Conservation (phyloP, 2,888 invertebrate species). For the Ectemnius continuus region DNA sequence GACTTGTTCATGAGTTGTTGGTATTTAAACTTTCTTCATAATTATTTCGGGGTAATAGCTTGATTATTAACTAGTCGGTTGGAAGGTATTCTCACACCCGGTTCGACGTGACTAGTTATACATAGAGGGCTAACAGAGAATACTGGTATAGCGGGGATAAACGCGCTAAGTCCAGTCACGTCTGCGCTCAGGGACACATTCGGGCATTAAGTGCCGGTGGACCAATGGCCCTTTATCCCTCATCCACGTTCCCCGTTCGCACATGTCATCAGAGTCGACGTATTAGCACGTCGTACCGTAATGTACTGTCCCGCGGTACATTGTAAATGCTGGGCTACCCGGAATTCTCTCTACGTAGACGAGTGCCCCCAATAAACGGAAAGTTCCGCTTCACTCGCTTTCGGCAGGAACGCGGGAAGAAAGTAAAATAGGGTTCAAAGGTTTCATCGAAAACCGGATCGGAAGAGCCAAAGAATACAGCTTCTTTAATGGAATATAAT, state of each 20-base stretch:
- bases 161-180: conserved; percentile 29
- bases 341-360: conserved; percentile 14
- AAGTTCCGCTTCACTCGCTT: conserved; percentile 8
- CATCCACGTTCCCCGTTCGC: conserved; percentile 23
- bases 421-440: too few species aligned
- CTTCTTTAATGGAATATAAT: too few species aligned
- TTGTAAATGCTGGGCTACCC: conserved; percentile 17
- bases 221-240: conserved; percentile 14
- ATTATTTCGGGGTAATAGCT: neutral
- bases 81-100: neutral
- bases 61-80: neutral
- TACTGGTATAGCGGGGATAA: conserved; percentile 11
- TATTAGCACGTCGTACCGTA: conserved; percentile 37
- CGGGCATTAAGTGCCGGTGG: conserved; percentile 37
- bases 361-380: neutral
- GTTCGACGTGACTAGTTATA: neutral
- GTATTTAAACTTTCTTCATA: neutral
- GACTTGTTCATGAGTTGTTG: too few species aligned
- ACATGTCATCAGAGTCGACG: conserved; percentile 27
- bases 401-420: neutral
- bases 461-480: too few species aligned
- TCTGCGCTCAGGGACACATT: conserved; percentile 31
- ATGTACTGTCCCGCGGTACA: conserved; percentile 21
- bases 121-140: neutral
- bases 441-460: too few species aligned